Percentiles rank a stretch among this genome's conserved stretches.
Evolutionary conservation across 2,113 vertebrate genomes (phyloP).

Genomic region (Anoplopoma fimbria): DNA sequence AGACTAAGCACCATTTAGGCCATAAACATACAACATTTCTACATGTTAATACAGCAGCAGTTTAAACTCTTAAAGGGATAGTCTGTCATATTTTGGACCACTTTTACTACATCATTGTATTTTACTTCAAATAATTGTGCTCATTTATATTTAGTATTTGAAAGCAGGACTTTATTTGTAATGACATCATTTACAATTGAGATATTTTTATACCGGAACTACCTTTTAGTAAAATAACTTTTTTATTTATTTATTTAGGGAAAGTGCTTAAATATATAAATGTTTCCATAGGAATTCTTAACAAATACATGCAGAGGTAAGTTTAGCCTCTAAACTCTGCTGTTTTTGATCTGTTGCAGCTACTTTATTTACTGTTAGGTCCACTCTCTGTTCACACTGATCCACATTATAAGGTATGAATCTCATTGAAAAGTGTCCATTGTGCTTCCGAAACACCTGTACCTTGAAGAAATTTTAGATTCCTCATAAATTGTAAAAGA

Average conservation of each 20-base stretch:
- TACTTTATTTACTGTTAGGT: background rate
- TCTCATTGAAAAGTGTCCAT: background rate
- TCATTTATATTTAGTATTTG: background rate
- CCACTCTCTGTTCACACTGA: background rate
- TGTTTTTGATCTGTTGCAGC: background rate
- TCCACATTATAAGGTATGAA: background rate
- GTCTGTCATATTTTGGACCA: background rate
- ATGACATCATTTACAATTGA: background rate
- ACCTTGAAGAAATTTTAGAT: slow-evolving; percentile 9
- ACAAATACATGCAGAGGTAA: background rate
- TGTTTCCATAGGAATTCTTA: background rate
- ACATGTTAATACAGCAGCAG: background rate
- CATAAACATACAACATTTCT: background rate
- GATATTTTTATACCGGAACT: background rate
- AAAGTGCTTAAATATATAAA: background rate
- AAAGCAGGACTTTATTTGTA: background rate
- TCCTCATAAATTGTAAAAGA: slow-evolving; percentile 32
- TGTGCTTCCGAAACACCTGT: background rate
- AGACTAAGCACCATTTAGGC: background rate
- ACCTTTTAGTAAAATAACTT: background rate
- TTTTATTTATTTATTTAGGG: background rate
- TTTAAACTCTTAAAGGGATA: background rate
- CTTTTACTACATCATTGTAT: background rate
- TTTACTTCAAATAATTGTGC: background rate
- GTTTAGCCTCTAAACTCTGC: background rate